Evolutionary conservation across 1,140 invertebrate species (phyloP).

Genomic region (Propsilocerus akamusi): DNA sequence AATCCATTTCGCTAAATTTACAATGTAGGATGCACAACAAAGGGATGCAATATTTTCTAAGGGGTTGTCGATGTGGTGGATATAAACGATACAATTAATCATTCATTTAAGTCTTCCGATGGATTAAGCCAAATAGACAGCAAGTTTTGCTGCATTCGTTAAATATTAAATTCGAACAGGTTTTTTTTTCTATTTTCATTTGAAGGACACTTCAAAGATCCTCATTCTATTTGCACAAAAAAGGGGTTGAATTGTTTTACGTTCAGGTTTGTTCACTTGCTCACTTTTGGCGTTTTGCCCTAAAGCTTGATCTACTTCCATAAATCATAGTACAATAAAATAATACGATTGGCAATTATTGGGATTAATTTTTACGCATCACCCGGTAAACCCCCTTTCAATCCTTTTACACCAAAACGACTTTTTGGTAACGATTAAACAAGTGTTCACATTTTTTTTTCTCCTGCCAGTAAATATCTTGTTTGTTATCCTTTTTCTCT

Average conservation of each 20-base stretch:
- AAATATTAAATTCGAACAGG: too few species aligned
- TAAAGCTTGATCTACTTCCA: background rate
- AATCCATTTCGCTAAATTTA: background rate
- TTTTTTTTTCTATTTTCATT: too few species aligned
- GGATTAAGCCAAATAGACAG: background rate
- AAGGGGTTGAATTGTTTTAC: too few species aligned
- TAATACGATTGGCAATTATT: background rate
- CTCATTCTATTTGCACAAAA: too few species aligned
- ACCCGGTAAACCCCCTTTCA: background rate
- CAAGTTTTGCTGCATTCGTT: background rate
- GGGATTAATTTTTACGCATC: background rate
- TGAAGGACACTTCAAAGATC: too few species aligned
- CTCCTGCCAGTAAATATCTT: too few species aligned
- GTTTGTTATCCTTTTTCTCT: too few species aligned
- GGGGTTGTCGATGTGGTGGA: background rate
- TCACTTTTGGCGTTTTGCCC: background rate
- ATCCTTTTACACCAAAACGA: too few species aligned
- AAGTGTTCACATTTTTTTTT: background rate
- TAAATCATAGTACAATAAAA: background rate
- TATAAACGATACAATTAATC: background rate
- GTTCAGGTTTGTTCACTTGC: background rate
- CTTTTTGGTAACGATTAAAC: background rate
- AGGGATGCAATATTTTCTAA: background rate
- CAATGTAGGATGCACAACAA: too few species aligned
- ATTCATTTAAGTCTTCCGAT: background rate